Evolutionary conservation across 2,113 vertebrate species (phyloP).

Genomic region (Antennarius striatus): DNA sequence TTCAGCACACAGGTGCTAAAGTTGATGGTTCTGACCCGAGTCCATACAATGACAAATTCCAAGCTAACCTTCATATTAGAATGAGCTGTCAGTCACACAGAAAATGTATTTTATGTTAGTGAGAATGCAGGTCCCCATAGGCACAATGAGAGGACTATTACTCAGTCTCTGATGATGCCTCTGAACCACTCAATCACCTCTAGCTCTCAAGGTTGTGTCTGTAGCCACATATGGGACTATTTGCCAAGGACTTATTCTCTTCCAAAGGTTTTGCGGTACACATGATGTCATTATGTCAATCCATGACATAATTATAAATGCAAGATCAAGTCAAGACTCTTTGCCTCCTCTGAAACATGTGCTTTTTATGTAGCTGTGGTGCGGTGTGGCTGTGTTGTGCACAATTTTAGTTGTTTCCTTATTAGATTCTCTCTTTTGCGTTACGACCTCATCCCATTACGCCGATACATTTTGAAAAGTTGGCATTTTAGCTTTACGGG

Average conservation of each 20-base stretch:
- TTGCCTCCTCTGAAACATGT: too few species aligned
- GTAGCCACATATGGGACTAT: background rate
- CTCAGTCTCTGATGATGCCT: slow-evolving; percentile 6
- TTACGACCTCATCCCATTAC: too few species aligned
- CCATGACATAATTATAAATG: too few species aligned
- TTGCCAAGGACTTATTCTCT: background rate
- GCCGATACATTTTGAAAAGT: too few species aligned
- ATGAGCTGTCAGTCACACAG: slow-evolving; percentile 17
- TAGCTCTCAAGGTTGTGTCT: slow-evolving; percentile 14
- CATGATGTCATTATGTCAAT: too few species aligned
- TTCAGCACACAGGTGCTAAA: background rate
- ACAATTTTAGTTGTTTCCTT: too few species aligned
- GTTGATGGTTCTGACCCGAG: background rate
- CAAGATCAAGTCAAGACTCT: too few species aligned
- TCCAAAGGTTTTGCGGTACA: too few species aligned
- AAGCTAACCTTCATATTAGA: slow-evolving; percentile 4
- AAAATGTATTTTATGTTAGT: background rate
- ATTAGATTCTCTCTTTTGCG: too few species aligned
- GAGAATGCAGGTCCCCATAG: slow-evolving; percentile 1
- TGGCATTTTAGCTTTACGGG: too few species aligned
- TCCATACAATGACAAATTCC: background rate
- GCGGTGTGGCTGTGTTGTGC: too few species aligned
- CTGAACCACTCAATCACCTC: slow-evolving; percentile 20
- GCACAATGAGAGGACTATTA: background rate
- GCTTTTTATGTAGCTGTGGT: too few species aligned